Conservation (phyloP, 2,113 vertebrate genomes). For the Corythornis madagascariensis region DNA sequence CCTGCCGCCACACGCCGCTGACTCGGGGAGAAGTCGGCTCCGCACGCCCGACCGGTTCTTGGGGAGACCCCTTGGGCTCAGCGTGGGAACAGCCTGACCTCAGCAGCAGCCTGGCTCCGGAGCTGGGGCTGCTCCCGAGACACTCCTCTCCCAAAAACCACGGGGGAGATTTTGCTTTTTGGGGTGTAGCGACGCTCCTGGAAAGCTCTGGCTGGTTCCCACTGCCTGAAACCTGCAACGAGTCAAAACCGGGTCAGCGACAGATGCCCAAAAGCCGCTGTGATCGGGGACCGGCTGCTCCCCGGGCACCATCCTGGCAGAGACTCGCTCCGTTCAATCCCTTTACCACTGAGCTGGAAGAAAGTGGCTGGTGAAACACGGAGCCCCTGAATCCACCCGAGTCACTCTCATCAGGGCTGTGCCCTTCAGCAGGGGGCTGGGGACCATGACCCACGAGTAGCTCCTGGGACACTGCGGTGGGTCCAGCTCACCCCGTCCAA, state of each 20-base stretch:
- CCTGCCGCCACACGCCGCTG: neutral
- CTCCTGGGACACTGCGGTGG: accelerated
- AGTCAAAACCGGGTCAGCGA: neutral
- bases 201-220: accelerated
- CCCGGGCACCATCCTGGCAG: accelerated
- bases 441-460: neutral
- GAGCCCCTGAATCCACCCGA: neutral
- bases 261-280: neutral
- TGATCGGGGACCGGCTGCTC: neutral
- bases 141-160: neutral
- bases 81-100: neutral
- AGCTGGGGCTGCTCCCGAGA: neutral
- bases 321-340: accelerated
- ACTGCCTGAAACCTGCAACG: accelerated
- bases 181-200: accelerated
- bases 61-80: neutral
- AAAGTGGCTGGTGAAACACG: accelerated
- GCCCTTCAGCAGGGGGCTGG: accelerated
- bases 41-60: neutral
- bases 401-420: accelerated
- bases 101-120: neutral
- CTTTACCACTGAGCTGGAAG: neutral
- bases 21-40: neutral
- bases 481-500: accelerated
- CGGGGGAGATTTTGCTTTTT: neutral